Evolutionary conservation across 2,888 invertebrate genomes (phyloP).

Genomic region (Pyrrhosoma nymphula): DNA sequence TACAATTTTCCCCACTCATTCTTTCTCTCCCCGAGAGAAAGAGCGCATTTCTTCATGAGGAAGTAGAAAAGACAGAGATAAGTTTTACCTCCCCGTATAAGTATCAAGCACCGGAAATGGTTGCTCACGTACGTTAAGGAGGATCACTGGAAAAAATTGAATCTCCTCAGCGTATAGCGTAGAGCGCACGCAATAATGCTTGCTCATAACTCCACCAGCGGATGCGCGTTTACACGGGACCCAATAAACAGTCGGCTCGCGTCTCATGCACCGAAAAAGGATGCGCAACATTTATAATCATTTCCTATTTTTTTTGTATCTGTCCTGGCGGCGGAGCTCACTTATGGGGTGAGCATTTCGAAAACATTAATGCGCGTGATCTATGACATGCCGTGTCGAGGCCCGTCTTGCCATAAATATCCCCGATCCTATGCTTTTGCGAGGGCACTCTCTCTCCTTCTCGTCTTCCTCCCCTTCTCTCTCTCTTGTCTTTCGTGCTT

Average conservation of each 20-base stretch:
- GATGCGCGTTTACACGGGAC: not conserved
- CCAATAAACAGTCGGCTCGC: not conserved
- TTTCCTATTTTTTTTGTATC: not conserved
- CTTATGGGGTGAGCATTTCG: not conserved
- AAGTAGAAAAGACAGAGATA: not conserved
- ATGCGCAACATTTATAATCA: slow-evolving; percentile 31
- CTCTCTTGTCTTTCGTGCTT: not conserved
- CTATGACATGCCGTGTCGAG: not conserved
- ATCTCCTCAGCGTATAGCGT: not conserved
- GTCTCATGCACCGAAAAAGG: slow-evolving; percentile 16
- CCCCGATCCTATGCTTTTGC: not conserved
- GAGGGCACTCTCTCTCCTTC: not conserved
- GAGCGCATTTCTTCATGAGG: not conserved
- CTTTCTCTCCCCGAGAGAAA: too few species aligned
- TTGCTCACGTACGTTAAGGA: not conserved
- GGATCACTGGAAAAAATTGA: slow-evolving; percentile 5
- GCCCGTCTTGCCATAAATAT: not conserved
- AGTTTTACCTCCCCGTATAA: not conserved
- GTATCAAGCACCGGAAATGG: not conserved
- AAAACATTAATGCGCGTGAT: slow-evolving; percentile 24
- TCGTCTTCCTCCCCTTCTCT: not conserved
- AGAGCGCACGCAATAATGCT: not conserved
- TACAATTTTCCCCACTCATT: too few species aligned
- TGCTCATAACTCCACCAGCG: not conserved
- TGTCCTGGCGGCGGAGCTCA: not conserved